Conservation (phyloP, 2,888 invertebrate species). For the Eremobia ochroleuca region DNA sequence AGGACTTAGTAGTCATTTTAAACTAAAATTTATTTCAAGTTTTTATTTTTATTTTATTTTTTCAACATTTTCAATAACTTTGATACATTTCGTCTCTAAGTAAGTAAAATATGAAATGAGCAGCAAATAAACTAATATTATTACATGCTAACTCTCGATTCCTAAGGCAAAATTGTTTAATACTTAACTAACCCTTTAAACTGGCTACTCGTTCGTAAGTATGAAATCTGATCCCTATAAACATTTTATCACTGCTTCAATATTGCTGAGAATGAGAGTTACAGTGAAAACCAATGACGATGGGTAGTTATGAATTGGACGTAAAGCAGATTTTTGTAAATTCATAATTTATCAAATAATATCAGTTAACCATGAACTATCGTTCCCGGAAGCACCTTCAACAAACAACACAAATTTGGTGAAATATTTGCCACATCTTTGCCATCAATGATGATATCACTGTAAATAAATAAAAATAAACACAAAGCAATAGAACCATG, state of each 20-base stretch:
- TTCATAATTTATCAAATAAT: slow-evolving; percentile 10
- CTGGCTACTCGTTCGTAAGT: not conserved
- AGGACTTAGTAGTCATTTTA: not conserved
- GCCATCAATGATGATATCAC: not conserved
- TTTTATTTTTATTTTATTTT: too few species aligned
- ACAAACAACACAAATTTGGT: not conserved
- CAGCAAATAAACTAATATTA: not conserved
- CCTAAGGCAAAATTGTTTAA: not conserved
- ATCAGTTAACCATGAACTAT: slow-evolving; percentile 9
- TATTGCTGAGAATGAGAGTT: not conserved
- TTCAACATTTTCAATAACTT: too few species aligned
- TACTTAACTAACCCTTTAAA: not conserved
- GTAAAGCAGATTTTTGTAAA: not conserved
- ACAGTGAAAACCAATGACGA: not conserved
- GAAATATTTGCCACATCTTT: slow-evolving; percentile 1
- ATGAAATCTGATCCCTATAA: not conserved
- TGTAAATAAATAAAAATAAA: slow-evolving; percentile 1
- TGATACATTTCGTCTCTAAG: not conserved
- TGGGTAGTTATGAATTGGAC: not conserved
- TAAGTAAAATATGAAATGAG: too few species aligned
- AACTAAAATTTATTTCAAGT: not conserved
- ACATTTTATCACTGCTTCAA: not conserved
- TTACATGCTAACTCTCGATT: not conserved
- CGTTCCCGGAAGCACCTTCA: slow-evolving; percentile 22
- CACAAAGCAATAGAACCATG: slow-evolving; percentile 2